Percentiles rank a stretch among this genome's conserved stretches.
Evolutionary conservation across 2,113 vertebrate species (phyloP).

Genomic region (Chamaea fasciata): DNA sequence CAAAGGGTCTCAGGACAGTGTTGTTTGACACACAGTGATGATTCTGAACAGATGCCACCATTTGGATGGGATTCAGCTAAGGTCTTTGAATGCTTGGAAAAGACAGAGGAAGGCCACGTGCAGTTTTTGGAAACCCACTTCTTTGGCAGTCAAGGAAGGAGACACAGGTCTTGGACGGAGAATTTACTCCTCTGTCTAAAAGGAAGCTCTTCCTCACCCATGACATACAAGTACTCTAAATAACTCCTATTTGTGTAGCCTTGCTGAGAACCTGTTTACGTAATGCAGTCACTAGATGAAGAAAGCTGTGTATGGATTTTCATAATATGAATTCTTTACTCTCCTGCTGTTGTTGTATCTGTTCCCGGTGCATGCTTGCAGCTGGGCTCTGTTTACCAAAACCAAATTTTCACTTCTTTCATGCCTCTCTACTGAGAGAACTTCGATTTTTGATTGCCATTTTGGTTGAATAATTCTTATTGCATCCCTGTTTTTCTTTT

Average conservation of each 20-base stretch:
- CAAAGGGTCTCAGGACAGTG: neutral
- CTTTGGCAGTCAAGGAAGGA: neutral
- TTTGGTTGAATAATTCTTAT: neutral
- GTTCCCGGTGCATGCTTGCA: neutral
- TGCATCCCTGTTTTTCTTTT: neutral
- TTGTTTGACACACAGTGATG: neutral
- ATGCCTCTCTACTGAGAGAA: neutral
- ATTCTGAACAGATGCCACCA: neutral
- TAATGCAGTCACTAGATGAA: neutral
- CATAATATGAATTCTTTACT: neutral
- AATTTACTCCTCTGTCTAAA: neutral
- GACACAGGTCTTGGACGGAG: neutral
- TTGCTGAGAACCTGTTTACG: neutral
- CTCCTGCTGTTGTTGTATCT: neutral
- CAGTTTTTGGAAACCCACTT: neutral
- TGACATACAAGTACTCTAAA: neutral
- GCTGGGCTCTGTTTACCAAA: neutral
- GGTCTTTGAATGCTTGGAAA: neutral
- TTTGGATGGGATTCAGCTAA: neutral
- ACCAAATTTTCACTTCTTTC: neutral
- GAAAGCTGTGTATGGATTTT: neutral
- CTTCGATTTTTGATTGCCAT: neutral
- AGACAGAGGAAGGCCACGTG: neutral
- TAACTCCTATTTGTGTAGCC: neutral
- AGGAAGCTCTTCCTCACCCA: neutral